Percentiles rank a stretch among this genome's conserved stretches.
Conservation (phyloP, 2,888 invertebrate genomes). For the Oscheius sp. region DNA sequence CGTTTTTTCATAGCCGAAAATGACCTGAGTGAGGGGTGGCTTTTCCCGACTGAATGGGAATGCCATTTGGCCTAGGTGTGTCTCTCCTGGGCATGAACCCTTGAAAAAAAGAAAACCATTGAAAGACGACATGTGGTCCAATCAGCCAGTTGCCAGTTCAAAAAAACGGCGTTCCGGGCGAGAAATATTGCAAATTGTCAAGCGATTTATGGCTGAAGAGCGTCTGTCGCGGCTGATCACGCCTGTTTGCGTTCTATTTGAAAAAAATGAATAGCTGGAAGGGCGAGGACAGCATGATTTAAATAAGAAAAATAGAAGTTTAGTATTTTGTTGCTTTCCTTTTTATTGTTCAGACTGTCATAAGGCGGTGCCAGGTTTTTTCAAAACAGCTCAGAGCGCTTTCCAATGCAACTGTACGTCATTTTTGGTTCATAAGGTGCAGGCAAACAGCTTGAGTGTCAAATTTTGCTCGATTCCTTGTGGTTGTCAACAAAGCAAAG, state of each 20-base stretch:
- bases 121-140: slow-evolving; percentile 26
- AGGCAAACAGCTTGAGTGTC: too few relatives aligned
- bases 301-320: background rate
- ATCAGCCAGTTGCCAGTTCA: slow-evolving; percentile 31
- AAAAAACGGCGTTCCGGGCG: slow-evolving; percentile 32
- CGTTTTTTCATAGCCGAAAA: slow-evolving; percentile 25
- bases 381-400: too few relatives aligned
- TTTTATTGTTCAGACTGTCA: too few relatives aligned
- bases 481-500: too few relatives aligned
- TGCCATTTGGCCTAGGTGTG: slow-evolving; percentile 17
- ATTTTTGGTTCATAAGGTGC: too few relatives aligned
- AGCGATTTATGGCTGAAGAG: slow-evolving; percentile 27
- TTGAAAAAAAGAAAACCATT: slow-evolving; percentile 15
- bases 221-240: slow-evolving; percentile 6
- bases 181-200: slow-evolving; percentile 38
- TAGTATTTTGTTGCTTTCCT: background rate
- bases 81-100: background rate
- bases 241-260: background rate
- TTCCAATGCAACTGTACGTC: too few relatives aligned
- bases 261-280: slow-evolving; percentile 7
- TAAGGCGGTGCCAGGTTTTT: too few relatives aligned
- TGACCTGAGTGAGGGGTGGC: slow-evolving; percentile 32
- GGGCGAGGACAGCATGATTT: background rate
- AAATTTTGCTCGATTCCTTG: too few relatives aligned
- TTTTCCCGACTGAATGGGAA: slow-evolving; percentile 28